Evolutionary conservation across 2,888 invertebrate species (phyloP).

Genomic region (Prosopocoilus inquinatus): DNA sequence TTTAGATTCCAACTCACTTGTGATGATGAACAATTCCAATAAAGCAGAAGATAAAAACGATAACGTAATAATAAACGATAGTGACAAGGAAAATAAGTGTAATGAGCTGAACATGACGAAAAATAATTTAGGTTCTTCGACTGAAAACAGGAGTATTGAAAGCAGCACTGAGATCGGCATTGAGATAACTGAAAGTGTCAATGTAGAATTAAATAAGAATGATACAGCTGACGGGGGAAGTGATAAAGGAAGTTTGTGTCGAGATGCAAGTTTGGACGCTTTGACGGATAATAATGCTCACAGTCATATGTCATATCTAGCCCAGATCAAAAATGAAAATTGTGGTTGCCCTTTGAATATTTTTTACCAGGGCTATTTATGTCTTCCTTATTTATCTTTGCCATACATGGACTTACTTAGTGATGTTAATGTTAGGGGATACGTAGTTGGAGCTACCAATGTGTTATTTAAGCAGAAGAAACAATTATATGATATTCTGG

Average conservation of each 20-base stretch:
- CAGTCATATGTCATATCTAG: conserved; percentile 61
- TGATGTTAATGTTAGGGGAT: conserved; percentile 82
- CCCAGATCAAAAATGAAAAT: conserved; percentile 66
- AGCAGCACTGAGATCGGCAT: conserved; percentile 39
- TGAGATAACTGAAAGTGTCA: conserved; percentile 47
- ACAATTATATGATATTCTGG: conserved; percentile 86
- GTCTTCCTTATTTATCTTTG: conserved; percentile 92
- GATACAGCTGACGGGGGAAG: conserved; percentile 39
- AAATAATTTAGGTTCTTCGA: conserved; percentile 18
- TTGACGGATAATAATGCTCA: conserved; percentile 57
- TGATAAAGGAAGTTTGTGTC: conserved; percentile 53
- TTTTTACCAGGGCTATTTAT: conserved; percentile 88
- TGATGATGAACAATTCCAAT: not conserved
- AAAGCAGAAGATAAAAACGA: conserved; percentile 12
- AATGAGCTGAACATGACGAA: conserved; percentile 24
- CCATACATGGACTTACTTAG: conserved; percentile 91
- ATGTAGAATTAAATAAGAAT: conserved; percentile 34
- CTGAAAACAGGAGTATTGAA: conserved; percentile 10
- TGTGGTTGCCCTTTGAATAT: conserved; percentile 87
- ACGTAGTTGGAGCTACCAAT: conserved; percentile 96
- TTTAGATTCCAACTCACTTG: conserved; percentile 7
- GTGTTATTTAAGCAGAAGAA: conserved; percentile 95
- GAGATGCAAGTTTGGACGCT: conserved; percentile 69
- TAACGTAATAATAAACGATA: conserved; percentile 7
- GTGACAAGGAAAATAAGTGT: conserved; percentile 27